Evolutionary conservation across 2,888 invertebrate species (phyloP), one percentile per base, ranked within the genome.

Genomic region (Hybos culiciformis): DNA sequence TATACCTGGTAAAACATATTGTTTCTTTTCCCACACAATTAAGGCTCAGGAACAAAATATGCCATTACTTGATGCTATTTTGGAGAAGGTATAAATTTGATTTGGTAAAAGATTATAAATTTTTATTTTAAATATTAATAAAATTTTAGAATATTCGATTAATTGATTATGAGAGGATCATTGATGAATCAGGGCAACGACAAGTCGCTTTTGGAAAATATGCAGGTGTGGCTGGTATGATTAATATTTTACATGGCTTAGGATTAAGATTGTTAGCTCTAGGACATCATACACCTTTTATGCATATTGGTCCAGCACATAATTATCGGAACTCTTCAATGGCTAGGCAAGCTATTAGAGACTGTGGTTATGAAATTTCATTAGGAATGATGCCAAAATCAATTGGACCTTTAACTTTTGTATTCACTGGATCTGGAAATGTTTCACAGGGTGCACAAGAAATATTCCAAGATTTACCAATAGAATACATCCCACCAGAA

Each of bases 181-280:
- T 90, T 59, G 92, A 97, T 58, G 78, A 77, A 37, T 72, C 77
- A 20, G 94, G 96, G 0, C 82, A 87, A 53, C 73, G 98, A 11
- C 83, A 93, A 33, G 98, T 99, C 5, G 97, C 97, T 3, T 99
- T 99, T 66, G 98, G 98, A 0, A 96, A 94, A 65, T 98, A 96
- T 70, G 98, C 98, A 0, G 84, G 98, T 0, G 91, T 97, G 2
- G 94, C 97, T 19, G 98, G 98, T 12, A 96, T 94, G 83, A 86
- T 98, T 42, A 96, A 99, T 63, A 97, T 99, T 54, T 71, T 99
- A 14, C 98, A 99, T 58, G 98, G 98, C 1, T 70, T 99, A 36
- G 98, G 98, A 0, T 71, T 99, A 26, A 72, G 98, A 39, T 72
- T 65, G 11, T 69, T 98, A 42, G 97, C 97, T 0, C 70, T 98